Base-by-base conservation (phyloP, 2,797 vertebrate genomes). In the Microctenopoma lineatum region DNA sequence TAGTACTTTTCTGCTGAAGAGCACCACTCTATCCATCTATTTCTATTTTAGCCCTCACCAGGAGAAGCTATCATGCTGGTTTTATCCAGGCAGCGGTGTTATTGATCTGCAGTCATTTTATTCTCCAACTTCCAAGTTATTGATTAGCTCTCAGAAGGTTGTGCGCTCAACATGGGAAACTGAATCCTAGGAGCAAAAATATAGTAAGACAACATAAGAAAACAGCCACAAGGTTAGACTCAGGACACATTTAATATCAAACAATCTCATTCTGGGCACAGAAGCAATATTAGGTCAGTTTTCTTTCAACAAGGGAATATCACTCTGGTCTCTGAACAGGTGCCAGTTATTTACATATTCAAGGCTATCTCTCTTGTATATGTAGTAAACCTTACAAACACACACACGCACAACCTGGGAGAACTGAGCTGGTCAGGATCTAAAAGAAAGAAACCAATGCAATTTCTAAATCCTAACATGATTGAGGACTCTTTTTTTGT, bases 91-190 rank as follows among this genome's bases (percentile, higher is more conserved):
- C 75, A 84, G 52, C 74, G 66, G 55, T 52, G 27, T 54, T 77
- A 86, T 90, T 67, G 84, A 90, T 83, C 79, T 55, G 26, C 60
- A 81, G 74, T 80, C 78, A 86, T 88, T 87, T 88, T 84, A 74
- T 70, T 80, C 65, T 70, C 77, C 73, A 77, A 77, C 78, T 87
- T 87, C 81, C 82, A 76, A 79, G 70, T 68, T 85, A 89, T 90
- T 26, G 87, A 90, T 85, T 78, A 69, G 10, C 36, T 52, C 64
- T 64, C 84, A 78, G 73, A 75, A 75, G 65, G 69, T 83, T 82
- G 77, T 80, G 59, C 51, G 32, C 70, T 82, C 64, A 73, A 75
- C 66, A 66, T 74, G 69, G 50, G 67, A 60, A 84, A 71, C 66
- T 44, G 55, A 73, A 80, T 81, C 66, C 69, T 55, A 11, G 29